Conservation (phyloP, 2,113 vertebrate genomes). For the Prionailurus viverrinus region DNA sequence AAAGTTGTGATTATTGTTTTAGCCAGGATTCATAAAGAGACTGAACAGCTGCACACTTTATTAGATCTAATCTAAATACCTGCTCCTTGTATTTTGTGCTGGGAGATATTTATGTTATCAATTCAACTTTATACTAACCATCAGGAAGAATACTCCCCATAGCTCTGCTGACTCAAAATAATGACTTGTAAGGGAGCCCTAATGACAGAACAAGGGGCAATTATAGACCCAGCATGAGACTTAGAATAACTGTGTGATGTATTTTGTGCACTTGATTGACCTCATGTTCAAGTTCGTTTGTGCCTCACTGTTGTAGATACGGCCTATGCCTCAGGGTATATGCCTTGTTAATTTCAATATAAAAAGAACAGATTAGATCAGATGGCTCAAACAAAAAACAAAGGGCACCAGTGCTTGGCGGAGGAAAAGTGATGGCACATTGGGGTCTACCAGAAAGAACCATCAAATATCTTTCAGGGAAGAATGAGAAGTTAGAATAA, state of each 20-base stretch:
- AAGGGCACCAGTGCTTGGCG: conserved; percentile 42
- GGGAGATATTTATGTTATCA: conserved; percentile 85
- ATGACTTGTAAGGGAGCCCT: conserved; percentile 87
- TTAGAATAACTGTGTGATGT: conserved; percentile 86
- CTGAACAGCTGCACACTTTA: conserved; percentile 76
- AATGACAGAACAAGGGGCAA: conserved; percentile 90
- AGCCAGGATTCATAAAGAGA: conserved; percentile 75
- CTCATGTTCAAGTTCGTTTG: conserved; percentile 87
- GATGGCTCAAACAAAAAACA: conserved; percentile 77
- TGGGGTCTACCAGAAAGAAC: conserved; percentile 70
- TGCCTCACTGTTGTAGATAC: conserved; percentile 81
- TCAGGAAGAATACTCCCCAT: conserved; percentile 85
- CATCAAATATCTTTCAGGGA: conserved; percentile 64
- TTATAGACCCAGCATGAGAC: conserved; percentile 87
- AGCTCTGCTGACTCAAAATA: conserved; percentile 89
- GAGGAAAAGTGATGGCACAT: conserved; percentile 61
- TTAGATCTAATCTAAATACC: conserved; percentile 83
- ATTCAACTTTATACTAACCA: conserved; percentile 81
- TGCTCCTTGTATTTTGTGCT: conserved; percentile 77
- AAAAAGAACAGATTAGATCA: conserved; percentile 84
- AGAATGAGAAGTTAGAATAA: conserved; percentile 60
- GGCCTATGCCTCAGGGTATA: conserved; percentile 84
- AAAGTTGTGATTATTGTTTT: conserved; percentile 76
- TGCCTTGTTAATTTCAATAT: conserved; percentile 88
- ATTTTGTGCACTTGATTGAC: conserved; percentile 88